A percentile compares a stretch with the other conserved stretches of the same genome.
phyloP scores from a whole-genome alignment of 2,888 invertebrate species.

The Ernsta delagoae region DNA sequence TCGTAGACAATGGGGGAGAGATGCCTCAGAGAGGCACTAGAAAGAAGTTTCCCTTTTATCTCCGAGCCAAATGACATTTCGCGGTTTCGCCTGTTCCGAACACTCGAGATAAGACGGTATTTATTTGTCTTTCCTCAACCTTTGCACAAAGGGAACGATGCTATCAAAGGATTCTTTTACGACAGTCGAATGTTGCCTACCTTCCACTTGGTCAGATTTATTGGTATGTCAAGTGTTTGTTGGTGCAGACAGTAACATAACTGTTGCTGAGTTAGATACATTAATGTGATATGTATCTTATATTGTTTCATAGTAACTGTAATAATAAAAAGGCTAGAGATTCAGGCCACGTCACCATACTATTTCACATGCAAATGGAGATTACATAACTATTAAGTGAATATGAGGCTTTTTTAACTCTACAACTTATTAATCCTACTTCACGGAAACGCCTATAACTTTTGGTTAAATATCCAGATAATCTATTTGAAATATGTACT shows the following conservation, averaged over 20 bases:
- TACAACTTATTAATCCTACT: too few species aligned
- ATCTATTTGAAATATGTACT: too few species aligned
- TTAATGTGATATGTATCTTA: not conserved
- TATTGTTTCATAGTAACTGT: too few species aligned
- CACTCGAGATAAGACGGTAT: conserved; percentile 66
- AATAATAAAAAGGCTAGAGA: not conserved
- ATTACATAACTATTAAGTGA: too few species aligned
- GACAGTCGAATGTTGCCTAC: conserved; percentile 37
- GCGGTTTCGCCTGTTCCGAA: conserved; percentile 52
- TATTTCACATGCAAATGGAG: too few species aligned
- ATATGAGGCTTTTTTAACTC: too few species aligned
- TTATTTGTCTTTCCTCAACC: conserved; percentile 62
- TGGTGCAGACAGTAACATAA: conserved; percentile 15
- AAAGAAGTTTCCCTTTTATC: conserved; percentile 45
- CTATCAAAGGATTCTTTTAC: conserved; percentile 53
- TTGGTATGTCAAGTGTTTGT: conserved; percentile 27
- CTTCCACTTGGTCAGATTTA: conserved; percentile 38
- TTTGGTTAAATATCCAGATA: too few species aligned
- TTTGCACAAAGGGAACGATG: conserved; percentile 51
- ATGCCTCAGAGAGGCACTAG: conserved; percentile 31
- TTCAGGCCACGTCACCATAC: too few species aligned
- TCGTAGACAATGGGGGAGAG: conserved; percentile 25
- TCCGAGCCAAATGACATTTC: conserved; percentile 58
- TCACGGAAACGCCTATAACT: too few species aligned
- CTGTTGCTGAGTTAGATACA: not conserved